Evolutionary conservation across 2,888 invertebrate species (phyloP).

Genomic region (Micropterix aruncella): DNA sequence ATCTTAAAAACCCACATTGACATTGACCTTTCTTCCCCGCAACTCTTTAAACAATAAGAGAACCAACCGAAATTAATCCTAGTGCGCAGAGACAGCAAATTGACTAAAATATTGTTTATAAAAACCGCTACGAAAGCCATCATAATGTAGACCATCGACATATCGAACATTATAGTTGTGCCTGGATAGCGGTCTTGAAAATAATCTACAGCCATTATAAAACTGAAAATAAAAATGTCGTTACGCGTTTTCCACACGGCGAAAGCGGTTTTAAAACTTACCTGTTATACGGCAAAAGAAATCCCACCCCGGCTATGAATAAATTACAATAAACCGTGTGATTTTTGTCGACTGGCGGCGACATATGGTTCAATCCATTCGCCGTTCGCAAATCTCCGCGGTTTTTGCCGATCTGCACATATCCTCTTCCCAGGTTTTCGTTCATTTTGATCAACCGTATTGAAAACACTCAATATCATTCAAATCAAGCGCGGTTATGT

Average conservation of each 20-base stretch:
- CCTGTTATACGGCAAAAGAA: constrained; percentile 87
- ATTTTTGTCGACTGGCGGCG: constrained; percentile 55
- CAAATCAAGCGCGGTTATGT: too few species aligned
- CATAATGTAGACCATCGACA: constrained; percentile 85
- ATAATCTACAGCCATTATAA: constrained; percentile 88
- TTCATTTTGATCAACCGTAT: constrained; percentile 10
- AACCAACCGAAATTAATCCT: constrained; percentile 72
- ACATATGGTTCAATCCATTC: constrained; percentile 40
- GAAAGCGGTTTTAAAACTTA: constrained; percentile 20
- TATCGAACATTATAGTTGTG: constrained; percentile 79
- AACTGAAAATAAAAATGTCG: too few species aligned
- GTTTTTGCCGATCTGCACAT: constrained; percentile 6
- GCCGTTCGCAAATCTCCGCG: constrained; percentile 28
- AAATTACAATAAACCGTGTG: constrained; percentile 62
- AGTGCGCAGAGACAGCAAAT: constrained; percentile 65
- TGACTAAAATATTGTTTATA: constrained; percentile 72
- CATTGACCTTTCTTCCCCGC: too few species aligned
- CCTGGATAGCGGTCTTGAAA: constrained; percentile 61
- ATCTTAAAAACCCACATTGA: too few species aligned
- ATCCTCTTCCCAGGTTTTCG: constrained; percentile 2
- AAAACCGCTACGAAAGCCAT: constrained; percentile 79
- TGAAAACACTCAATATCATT: too few species aligned
- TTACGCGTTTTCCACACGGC: too few species aligned
- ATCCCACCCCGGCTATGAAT: constrained; percentile 77
- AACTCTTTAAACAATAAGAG: constrained; percentile 3